A percentile compares a stretch with the other conserved stretches of the same genome.
Evolutionary conservation across 2,113 vertebrate genomes (phyloP).

Genomic region (Oenanthe melanoleuca): DNA sequence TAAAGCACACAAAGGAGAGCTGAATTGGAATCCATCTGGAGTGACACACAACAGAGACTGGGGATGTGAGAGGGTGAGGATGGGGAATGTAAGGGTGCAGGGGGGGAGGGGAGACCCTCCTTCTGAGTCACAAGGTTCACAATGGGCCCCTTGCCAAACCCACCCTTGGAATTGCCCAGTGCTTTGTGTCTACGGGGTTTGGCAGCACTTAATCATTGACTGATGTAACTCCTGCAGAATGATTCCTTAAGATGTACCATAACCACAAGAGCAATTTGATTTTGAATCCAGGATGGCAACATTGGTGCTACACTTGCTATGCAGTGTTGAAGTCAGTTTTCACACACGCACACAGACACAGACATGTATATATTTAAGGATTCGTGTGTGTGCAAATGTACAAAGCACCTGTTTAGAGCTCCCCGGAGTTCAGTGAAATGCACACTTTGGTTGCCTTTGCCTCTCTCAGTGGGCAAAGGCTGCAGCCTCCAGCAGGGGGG

Average conservation of each 20-base stretch:
- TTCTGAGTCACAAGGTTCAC: background rate
- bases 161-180: background rate
- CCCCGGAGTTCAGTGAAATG: background rate
- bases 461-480: background rate
- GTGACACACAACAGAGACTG: too few relatives aligned
- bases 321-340: background rate
- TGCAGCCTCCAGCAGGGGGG: background rate
- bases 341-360: too few relatives aligned
- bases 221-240: background rate
- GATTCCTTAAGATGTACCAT: background rate
- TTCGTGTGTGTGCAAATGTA: too few relatives aligned
- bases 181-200: background rate
- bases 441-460: background rate
- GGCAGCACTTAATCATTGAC: background rate
- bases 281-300: background rate
- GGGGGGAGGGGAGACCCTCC: background rate
- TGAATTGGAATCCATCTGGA: background rate
- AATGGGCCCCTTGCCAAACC: too few relatives aligned
- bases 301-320: background rate
- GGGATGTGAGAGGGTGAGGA: background rate
- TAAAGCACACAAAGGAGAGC: background rate
- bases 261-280: background rate
- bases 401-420: too few relatives aligned
- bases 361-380: too few relatives aligned
- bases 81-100: background rate